Evolutionary conservation across 1,140 invertebrate genomes (phyloP).

Genomic region (Ylistrum balloti): DNA sequence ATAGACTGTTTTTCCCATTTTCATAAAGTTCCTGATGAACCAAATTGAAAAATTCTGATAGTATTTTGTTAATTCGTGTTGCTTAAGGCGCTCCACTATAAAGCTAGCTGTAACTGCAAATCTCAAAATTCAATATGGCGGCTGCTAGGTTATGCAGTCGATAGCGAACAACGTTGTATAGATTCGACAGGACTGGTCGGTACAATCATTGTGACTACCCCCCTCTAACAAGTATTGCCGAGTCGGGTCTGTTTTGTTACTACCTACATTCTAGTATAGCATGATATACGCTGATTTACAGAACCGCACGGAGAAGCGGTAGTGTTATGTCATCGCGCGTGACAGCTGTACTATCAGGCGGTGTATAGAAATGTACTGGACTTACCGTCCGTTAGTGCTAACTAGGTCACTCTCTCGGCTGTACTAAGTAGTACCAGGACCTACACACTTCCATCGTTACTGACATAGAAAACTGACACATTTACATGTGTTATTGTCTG

Average conservation of each 20-base stretch:
- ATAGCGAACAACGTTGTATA: not conserved
- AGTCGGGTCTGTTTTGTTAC: not conserved
- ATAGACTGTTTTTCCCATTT: not conserved
- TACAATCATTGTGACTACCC: not conserved
- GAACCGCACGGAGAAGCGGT: not conserved
- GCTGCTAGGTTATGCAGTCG: not conserved
- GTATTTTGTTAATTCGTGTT: not conserved
- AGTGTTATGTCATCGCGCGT: not conserved
- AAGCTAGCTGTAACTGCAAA: not conserved
- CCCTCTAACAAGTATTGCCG: conserved; percentile 9
- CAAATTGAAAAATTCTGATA: not conserved
- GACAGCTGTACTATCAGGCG: not conserved
- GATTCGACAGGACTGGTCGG: not conserved
- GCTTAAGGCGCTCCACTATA: not conserved
- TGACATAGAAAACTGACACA: not conserved
- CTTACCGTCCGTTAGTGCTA: not conserved
- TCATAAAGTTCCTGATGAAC: not conserved
- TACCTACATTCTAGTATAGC: not conserved
- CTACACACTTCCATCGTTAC: too few species aligned
- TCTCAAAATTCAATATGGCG: conserved; percentile 38
- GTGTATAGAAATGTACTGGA: not conserved
- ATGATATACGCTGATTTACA: not conserved
- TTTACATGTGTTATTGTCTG: not conserved
- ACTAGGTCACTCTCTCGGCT: not conserved
- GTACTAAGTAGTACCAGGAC: too few species aligned